Evolutionary conservation across 1,140 invertebrate genomes (phyloP).

Genomic region (Ectropis grisescens): DNA sequence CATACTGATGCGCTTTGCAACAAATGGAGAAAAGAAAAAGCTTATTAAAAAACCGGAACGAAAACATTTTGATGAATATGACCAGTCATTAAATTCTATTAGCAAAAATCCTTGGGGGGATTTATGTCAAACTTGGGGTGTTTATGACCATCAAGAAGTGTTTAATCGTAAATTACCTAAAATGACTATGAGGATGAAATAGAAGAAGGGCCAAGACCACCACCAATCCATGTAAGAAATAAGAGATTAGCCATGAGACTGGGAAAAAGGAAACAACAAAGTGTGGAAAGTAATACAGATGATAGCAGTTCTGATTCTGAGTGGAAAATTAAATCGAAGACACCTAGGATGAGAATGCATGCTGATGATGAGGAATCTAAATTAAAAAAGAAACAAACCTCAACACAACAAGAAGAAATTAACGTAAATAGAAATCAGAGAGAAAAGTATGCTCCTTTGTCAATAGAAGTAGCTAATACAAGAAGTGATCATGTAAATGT

Average conservation of each 20-base stretch:
- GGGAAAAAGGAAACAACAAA: conserved; percentile 39
- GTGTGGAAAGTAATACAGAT: conserved; percentile 30
- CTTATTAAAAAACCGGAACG: conserved; percentile 70
- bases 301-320: conserved; percentile 61
- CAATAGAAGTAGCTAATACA: conserved; percentile 49
- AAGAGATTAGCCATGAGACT: conserved; percentile 50
- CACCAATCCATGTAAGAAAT: conserved; percentile 35
- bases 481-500: conserved; percentile 18
- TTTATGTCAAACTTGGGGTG: conserved; percentile 77
- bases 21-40: conserved; percentile 55
- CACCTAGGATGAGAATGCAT: conserved; percentile 85
- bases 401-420: conserved; percentile 15
- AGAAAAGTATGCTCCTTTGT: conserved; percentile 42
- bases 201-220: conserved; percentile 17
- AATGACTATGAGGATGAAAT: conserved; percentile 25
- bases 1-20: conserved; percentile 82
- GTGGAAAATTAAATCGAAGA: conserved; percentile 76
- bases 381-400: conserved; percentile 47
- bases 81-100: conserved; percentile 35
- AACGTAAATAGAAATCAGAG: conserved; percentile 17
- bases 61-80: conserved; percentile 70
- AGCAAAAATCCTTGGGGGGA: conserved; percentile 81
- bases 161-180: conserved; percentile 50
- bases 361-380: conserved; percentile 88
- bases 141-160: conserved; percentile 73